Conservation (phyloP, 2,113 vertebrate genomes). For the Heterotis niloticus region DNA sequence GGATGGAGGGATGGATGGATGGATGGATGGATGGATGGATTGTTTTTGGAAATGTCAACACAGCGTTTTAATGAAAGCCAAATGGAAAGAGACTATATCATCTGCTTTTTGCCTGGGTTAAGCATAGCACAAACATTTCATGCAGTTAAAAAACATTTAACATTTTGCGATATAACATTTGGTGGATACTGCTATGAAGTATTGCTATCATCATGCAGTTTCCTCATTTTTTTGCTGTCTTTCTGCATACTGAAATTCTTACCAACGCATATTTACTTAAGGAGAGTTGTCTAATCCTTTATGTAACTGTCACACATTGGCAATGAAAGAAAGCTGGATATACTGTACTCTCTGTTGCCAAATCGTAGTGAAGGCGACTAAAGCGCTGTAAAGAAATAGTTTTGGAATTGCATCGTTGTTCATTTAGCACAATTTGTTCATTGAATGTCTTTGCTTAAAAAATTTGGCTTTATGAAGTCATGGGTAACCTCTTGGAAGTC, state of each 20-base stretch:
- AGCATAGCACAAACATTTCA: slow-evolving; percentile 37
- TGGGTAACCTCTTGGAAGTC: slow-evolving; percentile 30
- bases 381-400: slow-evolving; percentile 2
- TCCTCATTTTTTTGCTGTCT: slow-evolving; percentile 2
- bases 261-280: slow-evolving; percentile 7
- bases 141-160: slow-evolving; percentile 39
- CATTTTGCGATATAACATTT: slow-evolving; percentile 34
- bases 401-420: slow-evolving; percentile 12
- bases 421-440: slow-evolving; percentile 29
- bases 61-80: too few species aligned
- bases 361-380: slow-evolving; percentile 11
- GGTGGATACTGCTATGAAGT: slow-evolving; percentile 28
- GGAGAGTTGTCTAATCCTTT: slow-evolving; percentile 8
- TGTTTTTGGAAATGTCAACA: too few species aligned
- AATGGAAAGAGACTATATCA: too few species aligned
- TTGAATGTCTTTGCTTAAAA: slow-evolving; percentile 21
- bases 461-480: slow-evolving; percentile 26
- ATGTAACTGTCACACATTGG: slow-evolving; percentile 23
- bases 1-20: too few species aligned
- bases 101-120: slow-evolving; percentile 32
- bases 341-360: slow-evolving; percentile 17
- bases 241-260: slow-evolving; percentile 30
- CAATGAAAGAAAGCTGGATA: slow-evolving; percentile 29
- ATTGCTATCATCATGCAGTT: slow-evolving; percentile 17
- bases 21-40: too few species aligned